Percentiles rank a stretch among this genome's conserved stretches.
Conservation (phyloP, 2,888 invertebrate genomes). For the Ctena decussata region DNA sequence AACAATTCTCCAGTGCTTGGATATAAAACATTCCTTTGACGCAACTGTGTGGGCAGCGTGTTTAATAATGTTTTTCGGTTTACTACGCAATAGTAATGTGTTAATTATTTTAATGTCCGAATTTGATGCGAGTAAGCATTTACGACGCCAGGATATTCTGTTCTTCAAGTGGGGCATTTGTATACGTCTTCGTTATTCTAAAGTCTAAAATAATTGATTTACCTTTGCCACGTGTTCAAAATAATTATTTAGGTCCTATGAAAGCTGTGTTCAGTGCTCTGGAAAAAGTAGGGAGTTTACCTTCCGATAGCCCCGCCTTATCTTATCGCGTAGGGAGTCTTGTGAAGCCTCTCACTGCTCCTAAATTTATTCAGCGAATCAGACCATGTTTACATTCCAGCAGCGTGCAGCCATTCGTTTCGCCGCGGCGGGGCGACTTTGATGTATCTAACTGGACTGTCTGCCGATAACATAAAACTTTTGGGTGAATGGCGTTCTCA, state of each 20-base stretch:
- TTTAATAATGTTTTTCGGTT: neutral
- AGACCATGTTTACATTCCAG: neutral
- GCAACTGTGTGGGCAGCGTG: neutral
- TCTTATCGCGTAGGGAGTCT: neutral
- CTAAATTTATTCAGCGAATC: neutral
- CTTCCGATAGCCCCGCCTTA: neutral
- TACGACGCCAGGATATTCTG: neutral
- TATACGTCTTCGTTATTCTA: neutral
- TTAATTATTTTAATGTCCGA: neutral
- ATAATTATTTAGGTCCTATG: neutral
- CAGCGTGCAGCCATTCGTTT: neutral
- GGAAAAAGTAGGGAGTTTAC: neutral
- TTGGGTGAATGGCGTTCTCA: slow-evolving; percentile 12
- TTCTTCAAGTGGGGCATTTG: neutral
- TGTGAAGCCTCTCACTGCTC: neutral
- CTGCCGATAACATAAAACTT: slow-evolving; percentile 6
- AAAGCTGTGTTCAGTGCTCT: neutral
- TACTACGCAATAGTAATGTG: neutral
- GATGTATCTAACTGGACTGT: neutral
- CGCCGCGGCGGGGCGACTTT: slow-evolving; percentile 4
- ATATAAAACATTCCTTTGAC: neutral
- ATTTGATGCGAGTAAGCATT: neutral
- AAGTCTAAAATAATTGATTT: neutral
- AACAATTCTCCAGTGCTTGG: neutral
- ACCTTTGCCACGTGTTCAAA: neutral